phyloP scores from a whole-genome alignment of 2,888 invertebrate species.

The Hyles lineata region DNA sequence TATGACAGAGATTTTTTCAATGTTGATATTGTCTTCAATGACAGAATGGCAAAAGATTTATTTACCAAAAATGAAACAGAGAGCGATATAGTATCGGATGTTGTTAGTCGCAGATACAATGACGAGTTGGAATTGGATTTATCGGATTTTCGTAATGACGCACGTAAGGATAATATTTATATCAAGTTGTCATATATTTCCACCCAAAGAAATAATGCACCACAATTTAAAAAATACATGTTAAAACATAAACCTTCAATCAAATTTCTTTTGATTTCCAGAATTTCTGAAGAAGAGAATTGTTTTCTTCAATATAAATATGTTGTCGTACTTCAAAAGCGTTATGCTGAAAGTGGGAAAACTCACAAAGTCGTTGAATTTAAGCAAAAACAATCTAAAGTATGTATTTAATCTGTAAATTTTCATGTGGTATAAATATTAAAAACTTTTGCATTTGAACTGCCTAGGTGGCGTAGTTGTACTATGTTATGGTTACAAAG shows the following conservation, averaged over 20 bases:
- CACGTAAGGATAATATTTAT: constrained; percentile 53
- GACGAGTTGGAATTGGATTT: constrained; percentile 67
- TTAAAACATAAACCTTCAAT: too few relatives aligned
- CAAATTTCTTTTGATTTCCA: constrained; percentile 51
- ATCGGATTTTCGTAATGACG: constrained; percentile 69
- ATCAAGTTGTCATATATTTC: not conserved
- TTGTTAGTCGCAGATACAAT: constrained; percentile 64
- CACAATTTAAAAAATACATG: too few relatives aligned
- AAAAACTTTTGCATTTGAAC: not conserved
- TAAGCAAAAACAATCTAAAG: constrained; percentile 73
- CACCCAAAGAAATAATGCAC: not conserved
- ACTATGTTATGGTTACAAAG: too few relatives aligned
- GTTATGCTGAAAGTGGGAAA: constrained; percentile 76
- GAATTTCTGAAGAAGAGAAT: constrained; percentile 67
- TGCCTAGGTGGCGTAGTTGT: too few relatives aligned
- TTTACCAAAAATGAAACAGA: constrained; percentile 60
- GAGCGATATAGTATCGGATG: constrained; percentile 63
- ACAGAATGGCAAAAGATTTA: constrained; percentile 64
- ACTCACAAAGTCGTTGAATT: constrained; percentile 68
- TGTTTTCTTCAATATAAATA: constrained; percentile 65
- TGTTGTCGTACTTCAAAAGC: constrained; percentile 68
- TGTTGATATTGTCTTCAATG: constrained; percentile 70
- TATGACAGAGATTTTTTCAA: constrained; percentile 67
- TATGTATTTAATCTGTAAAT: constrained; percentile 40
- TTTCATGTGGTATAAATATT: constrained; percentile 26